Base-by-base conservation (phyloP, 2,888 invertebrate species). In the Sclerodermus sp. region DNA sequence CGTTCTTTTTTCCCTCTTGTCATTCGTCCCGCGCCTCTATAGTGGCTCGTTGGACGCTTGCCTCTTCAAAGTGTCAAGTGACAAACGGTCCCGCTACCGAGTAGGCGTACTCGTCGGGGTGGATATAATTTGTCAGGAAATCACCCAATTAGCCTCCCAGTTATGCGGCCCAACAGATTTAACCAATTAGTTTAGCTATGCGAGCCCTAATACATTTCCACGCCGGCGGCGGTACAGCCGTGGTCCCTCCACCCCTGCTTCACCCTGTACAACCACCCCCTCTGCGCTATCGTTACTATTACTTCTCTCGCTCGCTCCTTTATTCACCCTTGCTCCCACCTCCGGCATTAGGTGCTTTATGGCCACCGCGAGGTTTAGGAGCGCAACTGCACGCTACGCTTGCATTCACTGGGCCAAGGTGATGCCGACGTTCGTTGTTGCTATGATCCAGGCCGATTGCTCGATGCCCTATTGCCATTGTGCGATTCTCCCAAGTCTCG, bases 121-220 rank as follows among this genome's bases (percentile, higher is more conserved):
- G 69, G 74, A 75, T 77, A 76, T 77, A 77, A 77, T 77, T 77
- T 77, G 77, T 77, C 76, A 77, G 76, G 74, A 74, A 77, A 77
- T 77, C 77, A 77, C 76, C 77, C 77, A 77, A 77, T 77, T 77
- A 77, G 77, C 77, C 77, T 75, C 67, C 73, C 71, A 73, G 77
- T 76, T 77, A 77, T 77, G 77, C 74, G 75, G 73, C 73, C 76
- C 77, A 73, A 75, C 77, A 77, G 77, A 77, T 77, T 77, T 77
- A 77, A 77, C 77, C 77, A 77, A 77, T 77, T 77, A 77, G 77
- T 76, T 76, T 73, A 73, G 77, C 73, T 76, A 77, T 76, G 76
- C 72, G 76, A 77, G 74, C 71, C 73, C 73, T 73, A 69, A 75
- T 76, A 74, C 75, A 74, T 76, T 74, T 73, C 70, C 70, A 68